Base-by-base conservation (phyloP, 2,113 vertebrate species). In the Trematomus loennbergii region DNA sequence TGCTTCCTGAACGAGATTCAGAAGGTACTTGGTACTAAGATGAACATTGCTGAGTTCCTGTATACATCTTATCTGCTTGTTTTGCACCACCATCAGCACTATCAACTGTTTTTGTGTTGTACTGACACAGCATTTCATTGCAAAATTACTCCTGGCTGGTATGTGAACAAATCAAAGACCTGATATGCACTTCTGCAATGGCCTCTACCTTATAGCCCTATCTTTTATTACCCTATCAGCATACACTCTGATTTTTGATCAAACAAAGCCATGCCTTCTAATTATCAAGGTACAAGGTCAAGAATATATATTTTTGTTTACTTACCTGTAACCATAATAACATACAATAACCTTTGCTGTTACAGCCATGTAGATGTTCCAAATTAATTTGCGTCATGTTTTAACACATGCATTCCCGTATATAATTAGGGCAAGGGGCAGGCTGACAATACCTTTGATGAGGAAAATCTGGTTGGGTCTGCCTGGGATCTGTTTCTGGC, bases 401-500 rank as follows among this genome's bases (percentile, higher is more conserved):
- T 40, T 79, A 40, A 75, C 18, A 33, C 4, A 2, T 64, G 7
- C 12, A 12, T 1, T 17, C 90, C 45, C 52, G 45, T 83, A 0
- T 45, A 17, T 82, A 79, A 20, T 54, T 25, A 93, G 93, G 75
- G 78, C 49, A 75, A 91, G 61, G 86, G 17, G 1, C 60, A 85
- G 0, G 8, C 3, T 0, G 93, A 95, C 79, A 96, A 87, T 53
- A 94, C 93, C 0, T 97, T 96, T 80, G 87, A 94, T 0, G 95
- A 97, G 22, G 92, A 91, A 29, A 96, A 96, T 74, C 20, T 96
- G 52, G 78, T 97, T 12, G 89, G 95, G 12, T 96, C 95, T 60
- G 84, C 91, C 13, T 82, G 96, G 1, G 96, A 98, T 87, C 91
- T 98, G 78, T 94, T 97, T 75, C 87, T 94, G 90, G 97, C 97